A percentile compares a stretch with the other conserved stretches of the same genome.
Conservation (phyloP, 2,113 vertebrate species). For the Ailuropoda melanoleuca region DNA sequence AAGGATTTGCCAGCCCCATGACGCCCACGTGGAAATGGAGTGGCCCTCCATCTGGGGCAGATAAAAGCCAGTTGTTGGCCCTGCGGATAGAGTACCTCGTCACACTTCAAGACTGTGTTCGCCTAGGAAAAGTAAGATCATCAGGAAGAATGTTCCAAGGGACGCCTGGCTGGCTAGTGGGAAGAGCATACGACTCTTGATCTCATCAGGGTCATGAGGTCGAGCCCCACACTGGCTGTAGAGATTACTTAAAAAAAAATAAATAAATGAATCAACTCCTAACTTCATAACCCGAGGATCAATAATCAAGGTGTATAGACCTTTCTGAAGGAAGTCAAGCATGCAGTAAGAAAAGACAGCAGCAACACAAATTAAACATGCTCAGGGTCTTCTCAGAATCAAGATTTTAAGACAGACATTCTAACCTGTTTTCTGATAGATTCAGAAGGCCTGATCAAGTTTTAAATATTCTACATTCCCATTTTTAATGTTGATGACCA, state of each 20-base stretch:
- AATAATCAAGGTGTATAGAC: neutral
- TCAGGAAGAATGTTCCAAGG: neutral
- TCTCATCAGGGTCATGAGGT: neutral
- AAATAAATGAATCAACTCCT: neutral
- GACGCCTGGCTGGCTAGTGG: neutral
- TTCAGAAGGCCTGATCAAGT: neutral
- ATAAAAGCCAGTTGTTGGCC: neutral
- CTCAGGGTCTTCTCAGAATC: neutral
- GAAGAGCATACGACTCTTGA: neutral
- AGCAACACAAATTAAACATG: neutral
- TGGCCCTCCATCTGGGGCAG: neutral
- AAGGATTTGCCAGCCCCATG: neutral
- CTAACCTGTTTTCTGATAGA: neutral
- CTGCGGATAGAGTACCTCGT: neutral
- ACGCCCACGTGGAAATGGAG: fast-evolving
- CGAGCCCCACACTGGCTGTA: neutral
- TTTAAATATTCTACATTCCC: neutral
- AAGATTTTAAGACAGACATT: neutral
- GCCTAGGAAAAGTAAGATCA: neutral
- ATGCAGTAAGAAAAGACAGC: neutral
- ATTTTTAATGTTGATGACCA: neutral
- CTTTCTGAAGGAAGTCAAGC: neutral
- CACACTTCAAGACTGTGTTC: neutral
- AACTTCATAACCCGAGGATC: neutral
- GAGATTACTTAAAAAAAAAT: neutral